These are phyloP conservation scores for Parapristionchus giblindavisi DNA, from an alignment of 2,888 invertebrate genomes.

Conservation along the genomic window DNA sequence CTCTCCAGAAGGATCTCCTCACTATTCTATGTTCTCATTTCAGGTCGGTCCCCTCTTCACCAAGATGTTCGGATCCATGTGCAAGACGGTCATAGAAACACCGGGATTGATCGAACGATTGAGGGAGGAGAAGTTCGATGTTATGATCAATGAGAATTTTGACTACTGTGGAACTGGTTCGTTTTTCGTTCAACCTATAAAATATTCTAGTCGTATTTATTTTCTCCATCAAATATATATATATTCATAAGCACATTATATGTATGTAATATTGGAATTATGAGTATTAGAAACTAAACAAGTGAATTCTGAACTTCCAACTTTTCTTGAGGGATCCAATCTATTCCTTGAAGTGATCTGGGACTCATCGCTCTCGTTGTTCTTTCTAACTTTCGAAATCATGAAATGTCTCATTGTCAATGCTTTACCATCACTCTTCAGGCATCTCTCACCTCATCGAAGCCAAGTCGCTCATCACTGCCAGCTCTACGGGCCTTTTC, in stretches of 20 bases:
- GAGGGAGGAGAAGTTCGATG: neutral
- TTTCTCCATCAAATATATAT: no score
- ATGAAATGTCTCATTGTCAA: no score
- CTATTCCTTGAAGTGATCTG: neutral
- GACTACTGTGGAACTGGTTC: neutral
- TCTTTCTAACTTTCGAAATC: no score
- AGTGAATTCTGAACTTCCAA: neutral
- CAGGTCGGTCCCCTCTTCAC: neutral
- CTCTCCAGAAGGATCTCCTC: no score
- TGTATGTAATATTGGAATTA: no score
- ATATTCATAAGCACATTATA: no score
- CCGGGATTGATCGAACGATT: neutral
- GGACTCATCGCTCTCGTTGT: no score
- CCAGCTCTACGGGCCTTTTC: neutral
- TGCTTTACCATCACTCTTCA: no score
- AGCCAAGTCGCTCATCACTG: neutral
- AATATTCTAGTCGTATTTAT: no score
- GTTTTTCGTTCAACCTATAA: no score
- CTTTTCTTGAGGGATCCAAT: neutral
- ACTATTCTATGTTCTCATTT: neutral
- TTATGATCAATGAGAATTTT: neutral
- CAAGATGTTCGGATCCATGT: neutral
- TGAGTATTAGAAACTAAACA: no score
- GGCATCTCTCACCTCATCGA: constrained; percentile 15
- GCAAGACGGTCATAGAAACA: neutral